Base-by-base conservation (phyloP, 2,797 vertebrate genomes). In the Arrhamphus sclerolepis region DNA sequence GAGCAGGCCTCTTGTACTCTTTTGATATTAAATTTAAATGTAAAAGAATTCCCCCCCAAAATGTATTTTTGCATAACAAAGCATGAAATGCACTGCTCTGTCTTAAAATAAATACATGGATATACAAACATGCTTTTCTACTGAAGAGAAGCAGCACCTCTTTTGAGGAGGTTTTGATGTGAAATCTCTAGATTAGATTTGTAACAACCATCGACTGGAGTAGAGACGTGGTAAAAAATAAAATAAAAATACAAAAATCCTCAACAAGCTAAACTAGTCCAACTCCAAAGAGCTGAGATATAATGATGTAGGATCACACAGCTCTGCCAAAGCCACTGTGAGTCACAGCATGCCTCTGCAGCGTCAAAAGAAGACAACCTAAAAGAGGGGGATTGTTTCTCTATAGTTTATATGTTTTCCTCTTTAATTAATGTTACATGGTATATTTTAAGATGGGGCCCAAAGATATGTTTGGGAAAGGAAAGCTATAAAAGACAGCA, bases 291-390 rank as follows among this genome's bases (percentile, higher is more conserved):
- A 80, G 66, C 63, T 44, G 63, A 62, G 62, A 56, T 50, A 28
- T 87, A 77, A 83, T 72, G 78, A 87, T 69, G 64, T 55, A 41
- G 62, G 66, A 83, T 84, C 84, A 84, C 70, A 68, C 34, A 16
- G 65, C 52, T 65, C 29, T 34, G 9, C 68, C 47, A 64, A 62
- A 76, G 61, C 46, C 62, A 51, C 24, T 41, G 63, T 47, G 75
- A 70, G 43, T 57, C 72, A 49, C 7, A 49, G 50, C 51, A 42
- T 29, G 61, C 46, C 38, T 63, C 39, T 64, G 51, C 72, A 51
- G 56, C 49, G 56, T 65, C 67, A 77, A 60, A 68, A 34, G 38
- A 59, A 61, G 56, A 53, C 44, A 41, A 56, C 43, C 40, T 54
- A 58, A 58, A 20, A 47, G 43, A 41, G 8, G 26, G 3, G 21